Evolutionary conservation across 2,888 invertebrate genomes (phyloP).

Genomic region (Heliothis peltigera): DNA sequence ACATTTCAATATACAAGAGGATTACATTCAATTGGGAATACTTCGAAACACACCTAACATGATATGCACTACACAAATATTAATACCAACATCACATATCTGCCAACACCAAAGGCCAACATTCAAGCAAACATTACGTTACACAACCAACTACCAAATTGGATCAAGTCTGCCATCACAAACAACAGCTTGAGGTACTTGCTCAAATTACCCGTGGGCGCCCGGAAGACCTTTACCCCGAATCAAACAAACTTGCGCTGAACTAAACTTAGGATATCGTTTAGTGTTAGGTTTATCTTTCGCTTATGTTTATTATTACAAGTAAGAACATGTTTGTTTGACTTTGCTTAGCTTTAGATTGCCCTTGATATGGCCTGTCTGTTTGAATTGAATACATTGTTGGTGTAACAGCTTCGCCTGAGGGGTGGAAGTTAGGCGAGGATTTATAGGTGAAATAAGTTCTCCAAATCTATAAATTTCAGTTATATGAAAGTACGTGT

Average conservation of each 20-base stretch:
- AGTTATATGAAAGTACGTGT: too few relatives aligned
- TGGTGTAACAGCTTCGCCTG: not conserved
- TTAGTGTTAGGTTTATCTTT: conserved; percentile 68
- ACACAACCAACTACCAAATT: conserved; percentile 27
- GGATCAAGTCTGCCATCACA: conserved; percentile 18
- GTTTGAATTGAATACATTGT: not conserved
- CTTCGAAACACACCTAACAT: not conserved
- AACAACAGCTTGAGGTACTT: conserved; percentile 7
- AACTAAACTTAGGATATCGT: conserved; percentile 61
- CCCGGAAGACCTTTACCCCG: conserved; percentile 59
- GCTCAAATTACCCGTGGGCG: conserved; percentile 51
- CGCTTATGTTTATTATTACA: conserved; percentile 56
- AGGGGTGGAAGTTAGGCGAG: not conserved
- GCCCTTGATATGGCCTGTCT: conserved; percentile 1
- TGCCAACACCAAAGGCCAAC: conserved; percentile 11
- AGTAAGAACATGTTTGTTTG: conserved; percentile 37
- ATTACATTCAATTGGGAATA: not conserved
- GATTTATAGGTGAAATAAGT: too few relatives aligned
- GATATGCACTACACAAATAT: not conserved
- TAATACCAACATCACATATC: not conserved
- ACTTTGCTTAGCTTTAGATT: not conserved
- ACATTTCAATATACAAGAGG: too few relatives aligned
- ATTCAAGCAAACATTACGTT: conserved; percentile 30
- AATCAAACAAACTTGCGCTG: conserved; percentile 66
- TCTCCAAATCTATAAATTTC: too few relatives aligned